Evolutionary conservation across 2,113 vertebrate species (phyloP).

Genomic region (Hemiprocne comata): DNA sequence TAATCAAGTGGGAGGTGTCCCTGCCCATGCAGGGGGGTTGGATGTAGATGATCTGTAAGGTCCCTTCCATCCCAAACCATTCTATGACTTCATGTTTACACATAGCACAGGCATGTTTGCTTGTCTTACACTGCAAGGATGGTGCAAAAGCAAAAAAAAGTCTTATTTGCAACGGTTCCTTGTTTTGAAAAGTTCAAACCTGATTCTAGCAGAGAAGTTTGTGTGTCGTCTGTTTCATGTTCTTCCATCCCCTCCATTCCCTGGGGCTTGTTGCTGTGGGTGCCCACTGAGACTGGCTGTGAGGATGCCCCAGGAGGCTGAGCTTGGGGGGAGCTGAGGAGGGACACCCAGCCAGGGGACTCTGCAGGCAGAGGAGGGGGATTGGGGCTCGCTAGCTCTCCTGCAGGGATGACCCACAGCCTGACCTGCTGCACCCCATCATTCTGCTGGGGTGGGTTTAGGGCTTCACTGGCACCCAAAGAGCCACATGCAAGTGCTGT

Average conservation of each 20-base stretch:
- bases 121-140: background rate
- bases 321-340: background rate
- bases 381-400: background rate
- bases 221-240: no score
- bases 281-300: fast-evolving
- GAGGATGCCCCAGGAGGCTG: background rate
- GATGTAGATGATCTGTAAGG: no score
- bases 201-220: background rate
- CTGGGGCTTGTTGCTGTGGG: background rate
- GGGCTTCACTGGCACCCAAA: no score
- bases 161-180: background rate
- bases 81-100: fast-evolving
- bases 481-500: background rate
- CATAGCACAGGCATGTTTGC: fast-evolving
- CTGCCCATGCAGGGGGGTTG: no score
- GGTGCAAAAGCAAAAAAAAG: background rate
- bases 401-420: background rate
- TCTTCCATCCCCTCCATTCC: background rate
- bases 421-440: background rate
- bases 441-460: background rate
- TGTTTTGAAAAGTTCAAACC: fast-evolving
- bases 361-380: background rate
- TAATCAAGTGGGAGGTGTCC: no score
- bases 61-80: no score
- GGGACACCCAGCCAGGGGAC: background rate